Percentiles rank a stretch among this genome's conserved stretches.
Conservation (phyloP, 2,113 vertebrate species). For the Charina bottae region DNA sequence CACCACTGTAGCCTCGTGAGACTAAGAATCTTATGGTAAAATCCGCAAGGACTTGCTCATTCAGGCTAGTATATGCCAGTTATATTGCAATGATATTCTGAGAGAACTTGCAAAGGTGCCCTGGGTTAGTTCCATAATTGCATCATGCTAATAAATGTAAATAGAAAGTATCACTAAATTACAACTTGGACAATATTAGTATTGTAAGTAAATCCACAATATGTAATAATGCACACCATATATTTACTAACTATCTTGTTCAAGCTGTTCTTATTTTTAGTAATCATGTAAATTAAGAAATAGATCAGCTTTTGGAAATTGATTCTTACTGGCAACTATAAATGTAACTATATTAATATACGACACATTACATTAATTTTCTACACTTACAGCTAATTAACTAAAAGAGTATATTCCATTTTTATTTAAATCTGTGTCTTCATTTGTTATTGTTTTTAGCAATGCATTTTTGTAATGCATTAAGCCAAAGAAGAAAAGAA, state of each 20-base stretch:
- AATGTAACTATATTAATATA: not conserved
- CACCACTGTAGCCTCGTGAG: not conserved
- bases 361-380: not conserved
- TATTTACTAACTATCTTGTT: not conserved
- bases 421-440: not conserved
- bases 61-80: not conserved
- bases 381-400: not conserved
- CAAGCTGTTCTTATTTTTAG: not conserved
- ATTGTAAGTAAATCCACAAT: not conserved
- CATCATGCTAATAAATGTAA: not conserved
- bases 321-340: not conserved
- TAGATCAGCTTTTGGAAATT: not conserved
- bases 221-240: not conserved
- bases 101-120: not conserved
- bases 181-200: not conserved
- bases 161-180: not conserved
- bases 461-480: not conserved
- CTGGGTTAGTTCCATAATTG: not conserved
- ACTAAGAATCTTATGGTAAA: not conserved
- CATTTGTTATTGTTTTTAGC: not conserved
- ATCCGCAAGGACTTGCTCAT: slow-evolving; percentile 8
- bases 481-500: not conserved
- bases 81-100: not conserved
- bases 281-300: not conserved
- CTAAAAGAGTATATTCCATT: not conserved